Evolutionary conservation across 2,113 vertebrate species (phyloP).

Genomic region (Sylvia atricapilla): DNA sequence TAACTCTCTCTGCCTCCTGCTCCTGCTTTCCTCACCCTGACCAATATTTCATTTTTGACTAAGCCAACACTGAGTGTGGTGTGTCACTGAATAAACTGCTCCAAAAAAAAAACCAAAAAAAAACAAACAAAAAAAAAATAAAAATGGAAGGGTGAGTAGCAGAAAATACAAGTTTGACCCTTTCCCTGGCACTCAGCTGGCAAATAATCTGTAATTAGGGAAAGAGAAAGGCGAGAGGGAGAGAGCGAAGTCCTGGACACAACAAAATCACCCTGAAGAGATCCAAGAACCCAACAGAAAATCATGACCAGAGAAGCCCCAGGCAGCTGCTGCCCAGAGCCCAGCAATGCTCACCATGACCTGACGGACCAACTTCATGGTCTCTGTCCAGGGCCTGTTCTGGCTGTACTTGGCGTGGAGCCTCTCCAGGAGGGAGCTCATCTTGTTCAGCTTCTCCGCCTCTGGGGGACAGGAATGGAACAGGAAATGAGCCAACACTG

Average conservation of each 20-base stretch:
- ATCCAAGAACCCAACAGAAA: background rate
- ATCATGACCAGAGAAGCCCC: rapidly evolving
- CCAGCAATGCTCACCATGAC: constrained; percentile 85
- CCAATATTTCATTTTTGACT: background rate
- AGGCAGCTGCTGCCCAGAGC: background rate
- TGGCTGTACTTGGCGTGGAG: constrained; percentile 94
- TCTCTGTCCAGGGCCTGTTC: constrained; percentile 93
- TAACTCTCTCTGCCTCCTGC: background rate
- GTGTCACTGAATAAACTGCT: background rate
- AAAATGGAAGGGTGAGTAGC: background rate
- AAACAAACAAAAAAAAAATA: background rate
- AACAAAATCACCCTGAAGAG: background rate
- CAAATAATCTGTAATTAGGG: background rate
- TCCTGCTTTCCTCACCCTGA: background rate
- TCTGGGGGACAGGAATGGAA: constrained; percentile 30
- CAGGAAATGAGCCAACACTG: rapidly evolving
- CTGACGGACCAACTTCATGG: constrained; percentile 93
- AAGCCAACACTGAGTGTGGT: background rate
- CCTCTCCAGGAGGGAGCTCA: constrained; percentile 88
- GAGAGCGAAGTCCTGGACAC: background rate
- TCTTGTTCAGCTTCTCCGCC: constrained; percentile 79
- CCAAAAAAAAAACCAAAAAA: background rate
- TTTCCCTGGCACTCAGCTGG: background rate
- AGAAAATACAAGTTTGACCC: background rate
- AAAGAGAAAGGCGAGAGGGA: background rate